These are phyloP conservation scores for Venustaconcha ellipsiformis DNA, from an alignment of 1,140 invertebrate genomes.

Conservation along the genomic window DNA sequence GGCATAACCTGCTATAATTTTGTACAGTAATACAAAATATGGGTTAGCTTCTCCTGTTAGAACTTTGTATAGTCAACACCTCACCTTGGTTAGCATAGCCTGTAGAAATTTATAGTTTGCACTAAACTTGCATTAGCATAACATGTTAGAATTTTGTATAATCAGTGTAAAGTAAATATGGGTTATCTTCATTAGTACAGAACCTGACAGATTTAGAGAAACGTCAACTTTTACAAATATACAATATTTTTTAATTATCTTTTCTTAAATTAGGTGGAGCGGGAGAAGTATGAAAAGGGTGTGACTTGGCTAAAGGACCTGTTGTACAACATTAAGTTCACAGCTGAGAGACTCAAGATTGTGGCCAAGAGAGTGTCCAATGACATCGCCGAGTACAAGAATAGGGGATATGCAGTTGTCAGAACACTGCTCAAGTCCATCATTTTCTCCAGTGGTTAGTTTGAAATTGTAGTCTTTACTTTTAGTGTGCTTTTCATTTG, in stretches of 20 bases:
- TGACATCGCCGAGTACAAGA: constrained; percentile 78
- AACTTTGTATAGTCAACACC: neutral
- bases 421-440: constrained; percentile 74
- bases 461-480: neutral
- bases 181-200: neutral
- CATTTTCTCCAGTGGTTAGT: constrained; percentile 75
- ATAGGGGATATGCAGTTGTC: constrained; percentile 75
- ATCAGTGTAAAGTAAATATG: neutral
- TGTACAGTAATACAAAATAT: too few species aligned
- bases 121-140: neutral
- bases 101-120: neutral
- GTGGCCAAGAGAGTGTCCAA: constrained; percentile 80
- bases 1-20: too few species aligned
- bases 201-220: neutral
- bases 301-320: constrained; percentile 84
- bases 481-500: neutral
- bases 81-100: neutral
- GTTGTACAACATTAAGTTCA: constrained; percentile 79
- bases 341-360: constrained; percentile 80
- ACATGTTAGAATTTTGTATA: neutral
- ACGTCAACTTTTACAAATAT: too few species aligned
- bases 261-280: constrained; percentile 76
- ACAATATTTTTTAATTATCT: neutral
- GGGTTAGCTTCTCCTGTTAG: too few species aligned
- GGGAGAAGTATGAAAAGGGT: constrained; percentile 80